These are phyloP conservation scores for Gastracanthus pulcherrimus DNA, from an alignment of 2,888 invertebrate species.

Conservation along the genomic window DNA sequence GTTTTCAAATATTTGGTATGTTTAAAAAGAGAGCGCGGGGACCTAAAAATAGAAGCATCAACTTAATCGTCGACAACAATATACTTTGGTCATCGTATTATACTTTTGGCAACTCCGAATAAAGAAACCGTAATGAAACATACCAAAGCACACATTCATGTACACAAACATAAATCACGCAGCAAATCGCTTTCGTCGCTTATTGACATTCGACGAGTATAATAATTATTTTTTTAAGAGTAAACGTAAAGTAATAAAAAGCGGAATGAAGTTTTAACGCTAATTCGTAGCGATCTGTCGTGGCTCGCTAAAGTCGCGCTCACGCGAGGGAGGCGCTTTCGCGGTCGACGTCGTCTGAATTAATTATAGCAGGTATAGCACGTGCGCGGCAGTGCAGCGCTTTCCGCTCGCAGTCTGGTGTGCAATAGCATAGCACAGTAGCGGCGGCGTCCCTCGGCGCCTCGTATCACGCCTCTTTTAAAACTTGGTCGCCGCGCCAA, in stretches of 20 bases:
- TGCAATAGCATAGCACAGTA: too few species aligned
- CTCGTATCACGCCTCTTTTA: slow-evolving; percentile 9
- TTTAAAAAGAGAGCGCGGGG: background rate
- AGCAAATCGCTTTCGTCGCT: background rate
- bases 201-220: too few species aligned
- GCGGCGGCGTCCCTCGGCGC: background rate
- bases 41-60: background rate
- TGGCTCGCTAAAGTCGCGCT: background rate
- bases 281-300: too few species aligned
- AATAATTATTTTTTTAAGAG: too few species aligned
- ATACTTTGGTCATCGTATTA: slow-evolving; percentile 5
- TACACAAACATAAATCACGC: background rate
- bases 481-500: slow-evolving; percentile 18
- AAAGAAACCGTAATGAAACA: background rate
- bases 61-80: background rate
- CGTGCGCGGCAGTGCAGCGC: slow-evolving; percentile 10
- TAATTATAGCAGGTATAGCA: slow-evolving; percentile 47
- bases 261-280: background rate
- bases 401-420: background rate
- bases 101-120: background rate
- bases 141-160: background rate
- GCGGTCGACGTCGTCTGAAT: slow-evolving; percentile 31
- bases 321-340: slow-evolving; percentile 4
- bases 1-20: slow-evolving; percentile 4
- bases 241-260: too few species aligned